Conservation (phyloP, 2,797 vertebrate genomes). For the Dendrocincla tyrannina region DNA sequence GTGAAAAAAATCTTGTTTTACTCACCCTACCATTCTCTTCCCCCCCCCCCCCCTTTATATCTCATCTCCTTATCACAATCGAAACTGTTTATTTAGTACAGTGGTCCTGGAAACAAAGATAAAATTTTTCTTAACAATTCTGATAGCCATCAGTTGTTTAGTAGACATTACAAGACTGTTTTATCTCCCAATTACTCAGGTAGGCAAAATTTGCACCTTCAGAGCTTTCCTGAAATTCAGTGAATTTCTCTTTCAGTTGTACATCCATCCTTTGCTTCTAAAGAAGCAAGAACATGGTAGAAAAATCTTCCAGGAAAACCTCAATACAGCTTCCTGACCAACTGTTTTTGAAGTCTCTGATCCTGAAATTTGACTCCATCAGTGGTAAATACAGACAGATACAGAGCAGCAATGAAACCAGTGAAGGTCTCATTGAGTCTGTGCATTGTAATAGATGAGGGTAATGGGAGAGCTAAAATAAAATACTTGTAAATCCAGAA, state of each 20-base stretch:
- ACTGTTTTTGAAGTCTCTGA: background rate
- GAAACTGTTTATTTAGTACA: background rate
- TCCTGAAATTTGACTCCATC: background rate
- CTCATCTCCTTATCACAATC: background rate
- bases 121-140: background rate
- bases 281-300: background rate
- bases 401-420: background rate
- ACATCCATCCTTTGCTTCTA: background rate
- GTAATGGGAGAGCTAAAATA: background rate
- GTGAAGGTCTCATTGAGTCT: background rate
- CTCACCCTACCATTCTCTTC: background rate
- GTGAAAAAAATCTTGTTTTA: background rate
- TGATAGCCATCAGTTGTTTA: background rate
- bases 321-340: background rate
- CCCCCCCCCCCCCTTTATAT: fast-evolving
- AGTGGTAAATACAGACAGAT: background rate
- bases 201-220: background rate
- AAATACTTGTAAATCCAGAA: background rate
- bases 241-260: background rate
- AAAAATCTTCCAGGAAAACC: background rate
- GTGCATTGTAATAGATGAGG: background rate
- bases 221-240: background rate
- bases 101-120: background rate
- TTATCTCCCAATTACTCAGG: background rate
- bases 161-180: background rate